Percentiles rank a stretch among this genome's conserved stretches.
Conservation (phyloP, 2,797 vertebrate genomes). For the Mus minutoides region DNA sequence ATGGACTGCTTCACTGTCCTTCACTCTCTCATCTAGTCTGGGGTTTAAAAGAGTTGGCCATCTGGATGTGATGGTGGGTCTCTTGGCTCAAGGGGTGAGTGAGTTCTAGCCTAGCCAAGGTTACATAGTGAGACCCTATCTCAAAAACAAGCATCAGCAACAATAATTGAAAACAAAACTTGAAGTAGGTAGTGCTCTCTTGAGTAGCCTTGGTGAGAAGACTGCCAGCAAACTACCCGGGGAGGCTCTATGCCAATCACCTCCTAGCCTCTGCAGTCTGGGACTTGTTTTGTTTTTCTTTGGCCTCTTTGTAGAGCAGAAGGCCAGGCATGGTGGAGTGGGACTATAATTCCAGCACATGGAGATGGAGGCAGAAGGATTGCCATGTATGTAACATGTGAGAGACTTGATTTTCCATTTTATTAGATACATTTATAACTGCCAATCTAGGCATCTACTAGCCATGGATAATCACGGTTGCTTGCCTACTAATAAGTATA, state of each 20-base stretch:
- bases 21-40: constrained; percentile 64
- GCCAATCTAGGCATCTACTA: not conserved
- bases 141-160: not conserved
- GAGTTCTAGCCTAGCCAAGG: not conserved
- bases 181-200: not conserved
- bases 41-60: not conserved
- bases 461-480: not conserved
- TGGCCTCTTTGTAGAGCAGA: not conserved
- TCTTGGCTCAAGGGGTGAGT: not conserved
- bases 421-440: constrained; percentile 17
- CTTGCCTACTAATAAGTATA: not conserved
- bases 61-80: not conserved
- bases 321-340: too few relatives aligned
- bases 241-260: not conserved
- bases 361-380: not conserved
- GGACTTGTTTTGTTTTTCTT: not conserved
- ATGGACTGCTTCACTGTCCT: not conserved
- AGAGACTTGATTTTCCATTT: constrained; percentile 36
- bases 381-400: not conserved
- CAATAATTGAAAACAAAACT: not conserved
- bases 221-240: not conserved
- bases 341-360: not conserved
- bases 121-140: not conserved
- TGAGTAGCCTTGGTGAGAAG: not conserved
- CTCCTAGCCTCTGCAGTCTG: not conserved